These are phyloP conservation scores for Pyrocephalus nanus DNA, from an alignment of 2,797 vertebrate genomes.

Conservation along the genomic window DNA sequence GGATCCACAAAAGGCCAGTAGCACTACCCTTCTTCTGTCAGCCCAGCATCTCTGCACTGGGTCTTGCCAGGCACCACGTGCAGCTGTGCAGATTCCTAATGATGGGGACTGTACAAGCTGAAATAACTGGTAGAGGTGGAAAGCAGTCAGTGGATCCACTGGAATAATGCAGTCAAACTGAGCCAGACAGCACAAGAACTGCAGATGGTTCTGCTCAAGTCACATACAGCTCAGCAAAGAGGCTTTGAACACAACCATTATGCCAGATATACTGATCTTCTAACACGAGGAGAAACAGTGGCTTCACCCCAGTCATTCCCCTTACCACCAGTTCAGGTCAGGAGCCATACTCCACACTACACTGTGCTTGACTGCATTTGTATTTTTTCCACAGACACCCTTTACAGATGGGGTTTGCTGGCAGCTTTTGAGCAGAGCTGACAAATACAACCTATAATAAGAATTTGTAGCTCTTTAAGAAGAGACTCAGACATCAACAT, in stretches of 20 bases:
- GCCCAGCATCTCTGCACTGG: background rate
- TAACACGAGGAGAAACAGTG: background rate
- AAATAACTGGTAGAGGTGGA: background rate
- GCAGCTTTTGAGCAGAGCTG: background rate
- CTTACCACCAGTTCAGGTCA: background rate
- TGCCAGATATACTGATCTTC: background rate
- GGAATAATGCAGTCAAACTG: background rate
- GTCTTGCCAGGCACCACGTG: background rate
- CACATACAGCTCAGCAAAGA: background rate
- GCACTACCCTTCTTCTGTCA: background rate
- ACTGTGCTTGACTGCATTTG: background rate
- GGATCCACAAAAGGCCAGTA: background rate
- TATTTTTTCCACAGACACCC: background rate
- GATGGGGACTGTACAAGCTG: background rate
- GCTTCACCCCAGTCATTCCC: background rate
- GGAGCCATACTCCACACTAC: background rate
- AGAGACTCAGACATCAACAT: background rate
- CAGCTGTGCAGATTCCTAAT: background rate
- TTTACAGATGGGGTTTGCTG: background rate
- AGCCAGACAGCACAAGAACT: background rate
- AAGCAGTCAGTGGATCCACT: background rate
- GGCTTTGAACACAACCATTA: background rate
- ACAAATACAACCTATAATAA: background rate
- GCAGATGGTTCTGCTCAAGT: background rate
- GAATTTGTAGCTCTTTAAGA: background rate